These are phyloP conservation scores for Bombycilla garrulus DNA, from an alignment of 2,113 vertebrate genomes.

Conservation along the genomic window DNA sequence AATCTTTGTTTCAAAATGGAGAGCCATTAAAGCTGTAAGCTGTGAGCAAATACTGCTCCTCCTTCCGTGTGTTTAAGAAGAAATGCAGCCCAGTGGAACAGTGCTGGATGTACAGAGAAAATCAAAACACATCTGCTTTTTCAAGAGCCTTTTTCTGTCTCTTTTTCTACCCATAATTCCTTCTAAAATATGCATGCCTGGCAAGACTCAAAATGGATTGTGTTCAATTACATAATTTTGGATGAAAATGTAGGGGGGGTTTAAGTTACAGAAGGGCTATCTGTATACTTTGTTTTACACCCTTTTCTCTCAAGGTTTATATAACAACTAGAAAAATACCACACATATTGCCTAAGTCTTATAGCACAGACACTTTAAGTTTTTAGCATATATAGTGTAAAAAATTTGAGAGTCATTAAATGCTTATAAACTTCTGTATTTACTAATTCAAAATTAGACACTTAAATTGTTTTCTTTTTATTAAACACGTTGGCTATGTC, in stretches of 20 bases:
- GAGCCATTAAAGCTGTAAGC: background rate
- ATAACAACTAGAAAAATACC: background rate
- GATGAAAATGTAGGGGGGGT: background rate
- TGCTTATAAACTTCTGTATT: background rate
- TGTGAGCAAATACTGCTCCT: background rate
- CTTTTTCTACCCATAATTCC: background rate
- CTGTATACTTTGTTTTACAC: background rate
- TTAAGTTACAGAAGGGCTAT: background rate
- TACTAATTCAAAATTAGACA: background rate
- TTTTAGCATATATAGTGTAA: background rate
- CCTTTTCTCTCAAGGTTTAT: background rate
- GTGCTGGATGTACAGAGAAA: background rate
- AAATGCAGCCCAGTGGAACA: background rate
- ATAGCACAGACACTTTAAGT: background rate
- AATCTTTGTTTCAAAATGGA: background rate
- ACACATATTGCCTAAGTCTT: background rate
- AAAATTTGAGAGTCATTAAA: background rate
- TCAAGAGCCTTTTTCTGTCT: slow-evolving; percentile 4
- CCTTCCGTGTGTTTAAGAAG: background rate
- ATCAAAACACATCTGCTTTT: slow-evolving; percentile 12
- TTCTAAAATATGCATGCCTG: background rate
- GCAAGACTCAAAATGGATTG: background rate
- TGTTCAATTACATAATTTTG: slow-evolving; percentile 21
- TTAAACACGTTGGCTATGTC: background rate
- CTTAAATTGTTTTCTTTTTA: background rate